These are phyloP conservation scores for Brachyhypopomus occidentalis DNA, from an alignment of 2,113 vertebrate genomes.

Conservation along the genomic window DNA sequence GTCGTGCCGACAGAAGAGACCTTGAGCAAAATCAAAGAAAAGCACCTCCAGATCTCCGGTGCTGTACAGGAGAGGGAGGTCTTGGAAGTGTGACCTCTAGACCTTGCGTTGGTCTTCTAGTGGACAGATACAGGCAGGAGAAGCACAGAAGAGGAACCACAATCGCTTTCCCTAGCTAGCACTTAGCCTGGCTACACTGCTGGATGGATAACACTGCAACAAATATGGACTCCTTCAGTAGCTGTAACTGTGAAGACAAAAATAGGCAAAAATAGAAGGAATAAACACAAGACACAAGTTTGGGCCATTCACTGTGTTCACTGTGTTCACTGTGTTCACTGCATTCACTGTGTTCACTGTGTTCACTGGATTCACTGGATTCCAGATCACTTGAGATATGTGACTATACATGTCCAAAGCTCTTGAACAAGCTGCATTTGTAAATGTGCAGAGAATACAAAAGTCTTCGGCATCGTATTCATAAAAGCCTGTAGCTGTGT, in stretches of 20 bases:
- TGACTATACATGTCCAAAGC: background rate
- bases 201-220: background rate
- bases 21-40: no score
- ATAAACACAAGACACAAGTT: background rate
- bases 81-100: no score
- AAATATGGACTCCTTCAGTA: background rate
- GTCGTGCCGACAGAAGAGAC: no score
- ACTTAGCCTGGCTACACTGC: background rate
- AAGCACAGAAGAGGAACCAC: no score
- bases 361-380: background rate
- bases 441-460: background rate
- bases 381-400: background rate
- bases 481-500: no score
- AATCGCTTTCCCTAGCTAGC: background rate
- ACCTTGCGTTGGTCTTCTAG: no score
- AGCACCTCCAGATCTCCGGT: no score
- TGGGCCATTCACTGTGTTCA: background rate
- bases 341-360: background rate
- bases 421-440: background rate
- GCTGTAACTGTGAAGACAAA: no score
- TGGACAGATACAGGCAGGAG: no score
- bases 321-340: background rate
- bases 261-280: background rate
- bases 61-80: no score
- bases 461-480: no score